phyloP scores from a whole-genome alignment of 2,797 vertebrate genomes.

The Siniperca obscura region DNA sequence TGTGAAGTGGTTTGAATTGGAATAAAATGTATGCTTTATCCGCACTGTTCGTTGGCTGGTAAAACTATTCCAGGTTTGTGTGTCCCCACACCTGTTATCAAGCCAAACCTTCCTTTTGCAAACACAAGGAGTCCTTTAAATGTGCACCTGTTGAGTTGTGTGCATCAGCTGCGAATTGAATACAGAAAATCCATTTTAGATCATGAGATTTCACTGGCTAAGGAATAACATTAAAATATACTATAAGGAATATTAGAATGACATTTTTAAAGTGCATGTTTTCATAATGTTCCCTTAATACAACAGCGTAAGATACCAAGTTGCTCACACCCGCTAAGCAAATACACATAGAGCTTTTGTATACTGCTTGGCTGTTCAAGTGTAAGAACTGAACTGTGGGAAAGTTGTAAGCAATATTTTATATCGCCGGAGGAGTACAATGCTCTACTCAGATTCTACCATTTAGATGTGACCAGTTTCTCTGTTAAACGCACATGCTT shows the following conservation, averaged over 20 bases:
- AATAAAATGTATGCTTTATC: background rate
- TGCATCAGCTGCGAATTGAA: background rate
- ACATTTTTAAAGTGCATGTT: background rate
- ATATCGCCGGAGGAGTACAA: background rate
- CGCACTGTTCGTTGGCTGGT: background rate
- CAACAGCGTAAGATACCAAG: background rate
- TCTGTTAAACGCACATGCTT: conserved; percentile 30
- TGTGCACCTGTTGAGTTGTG: conserved; percentile 31
- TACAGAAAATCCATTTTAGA: background rate
- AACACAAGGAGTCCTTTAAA: conserved; percentile 44
- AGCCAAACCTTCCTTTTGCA: conserved; percentile 48
- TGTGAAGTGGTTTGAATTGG: background rate
- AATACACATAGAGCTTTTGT: conserved; percentile 39
- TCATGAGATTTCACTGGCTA: background rate
- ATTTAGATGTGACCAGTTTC: conserved; percentile 23
- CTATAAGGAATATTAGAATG: background rate
- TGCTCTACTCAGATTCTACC: conserved; percentile 1
- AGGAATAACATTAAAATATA: background rate
- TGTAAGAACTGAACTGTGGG: conserved; percentile 27
- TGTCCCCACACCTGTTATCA: conserved; percentile 29
- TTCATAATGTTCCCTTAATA: background rate
- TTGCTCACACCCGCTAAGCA: conserved; percentile 57
- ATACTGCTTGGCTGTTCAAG: background rate
- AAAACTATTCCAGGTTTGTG: conserved; percentile 5
- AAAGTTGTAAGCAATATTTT: conserved; percentile 21